phyloP scores from a whole-genome alignment of 2,888 invertebrate genomes.

The Liposcelis brunnea region DNA sequence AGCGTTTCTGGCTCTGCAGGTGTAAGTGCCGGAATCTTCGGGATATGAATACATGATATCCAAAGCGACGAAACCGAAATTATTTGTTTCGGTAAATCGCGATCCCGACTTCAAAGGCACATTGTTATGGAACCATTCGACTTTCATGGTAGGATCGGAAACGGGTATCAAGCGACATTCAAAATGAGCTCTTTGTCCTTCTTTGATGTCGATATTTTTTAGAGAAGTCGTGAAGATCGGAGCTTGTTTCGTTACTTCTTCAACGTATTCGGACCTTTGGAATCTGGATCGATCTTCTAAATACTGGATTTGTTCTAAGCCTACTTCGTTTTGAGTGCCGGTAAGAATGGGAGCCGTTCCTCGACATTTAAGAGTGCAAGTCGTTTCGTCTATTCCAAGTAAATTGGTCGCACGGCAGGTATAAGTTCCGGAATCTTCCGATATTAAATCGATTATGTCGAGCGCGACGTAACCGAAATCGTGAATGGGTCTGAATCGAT shows the following conservation, averaged over 20 bases:
- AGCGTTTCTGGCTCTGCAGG: constrained; percentile 80
- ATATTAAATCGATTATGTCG: constrained; percentile 88
- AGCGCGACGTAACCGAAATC: constrained; percentile 98
- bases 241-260: constrained; percentile 75
- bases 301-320: constrained; percentile 75
- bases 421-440: constrained; percentile 88
- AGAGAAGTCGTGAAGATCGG: constrained; percentile 86
- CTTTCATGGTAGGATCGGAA: constrained; percentile 81
- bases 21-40: constrained; percentile 93
- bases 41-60: constrained; percentile 91
- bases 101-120: constrained; percentile 76
- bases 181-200: constrained; percentile 87
- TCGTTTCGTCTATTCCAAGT: constrained; percentile 74
- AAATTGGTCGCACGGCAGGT: constrained; percentile 85
- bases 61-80: constrained; percentile 92
- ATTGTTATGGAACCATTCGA: constrained; percentile 92
- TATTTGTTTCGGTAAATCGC: constrained; percentile 87
- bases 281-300: constrained; percentile 71
- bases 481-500: constrained; percentile 89
- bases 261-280: constrained; percentile 52
- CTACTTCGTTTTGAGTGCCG: constrained; percentile 71
- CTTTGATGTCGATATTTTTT: constrained; percentile 81
- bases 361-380: constrained; percentile 51
- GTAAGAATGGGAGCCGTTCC: constrained; percentile 67
- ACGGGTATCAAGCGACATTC: constrained; percentile 88